phyloP scores from a whole-genome alignment of 2,888 invertebrate species.

The Drosophila subsilvestris region DNA sequence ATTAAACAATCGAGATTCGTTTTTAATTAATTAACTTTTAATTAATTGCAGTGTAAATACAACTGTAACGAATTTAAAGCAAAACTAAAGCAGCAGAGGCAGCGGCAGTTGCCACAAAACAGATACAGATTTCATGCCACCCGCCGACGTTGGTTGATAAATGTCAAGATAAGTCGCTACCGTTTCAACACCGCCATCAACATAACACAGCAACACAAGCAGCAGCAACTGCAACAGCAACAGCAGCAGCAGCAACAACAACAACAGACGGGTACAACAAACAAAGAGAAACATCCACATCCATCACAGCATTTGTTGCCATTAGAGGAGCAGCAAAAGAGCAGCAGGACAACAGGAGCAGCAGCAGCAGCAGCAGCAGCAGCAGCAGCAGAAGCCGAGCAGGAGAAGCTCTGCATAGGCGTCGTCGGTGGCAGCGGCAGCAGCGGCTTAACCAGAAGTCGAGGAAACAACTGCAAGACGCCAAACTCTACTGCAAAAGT shows the following conservation, averaged over 20 bases:
- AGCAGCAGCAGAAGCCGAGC: conserved; percentile 2
- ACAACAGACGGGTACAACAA: neutral
- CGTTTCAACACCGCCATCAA: conserved; percentile 69
- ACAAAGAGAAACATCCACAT: neutral
- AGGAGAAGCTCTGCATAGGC: neutral
- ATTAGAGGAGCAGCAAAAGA: neutral
- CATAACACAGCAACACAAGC: conserved; percentile 60
- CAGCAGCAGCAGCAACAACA: conserved; percentile 35
- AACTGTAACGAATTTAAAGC: conserved; percentile 70
- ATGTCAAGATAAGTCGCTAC: conserved; percentile 76
- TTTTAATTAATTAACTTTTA: conserved; percentile 9
- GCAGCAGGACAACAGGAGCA: neutral
- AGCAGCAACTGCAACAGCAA: conserved; percentile 40
- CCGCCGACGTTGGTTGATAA: conserved; percentile 29
- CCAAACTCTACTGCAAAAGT: conserved; percentile 77
- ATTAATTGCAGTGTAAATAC: conserved; percentile 42
- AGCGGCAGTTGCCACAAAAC: conserved; percentile 21
- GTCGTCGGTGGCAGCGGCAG: conserved; percentile 19
- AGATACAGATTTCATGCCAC: neutral
- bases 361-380: conserved; percentile 9
- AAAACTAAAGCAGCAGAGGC: conserved; percentile 17
- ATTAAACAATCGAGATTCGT: neutral
- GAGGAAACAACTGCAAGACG: conserved; percentile 66
- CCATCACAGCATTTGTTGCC: neutral
- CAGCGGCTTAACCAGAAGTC: conserved; percentile 25